These are phyloP conservation scores for Calvadosia cruxmelitensis DNA, from an alignment of 30 jellyfish, hydroid and myxozoan species.

Conservation along the genomic window DNA sequence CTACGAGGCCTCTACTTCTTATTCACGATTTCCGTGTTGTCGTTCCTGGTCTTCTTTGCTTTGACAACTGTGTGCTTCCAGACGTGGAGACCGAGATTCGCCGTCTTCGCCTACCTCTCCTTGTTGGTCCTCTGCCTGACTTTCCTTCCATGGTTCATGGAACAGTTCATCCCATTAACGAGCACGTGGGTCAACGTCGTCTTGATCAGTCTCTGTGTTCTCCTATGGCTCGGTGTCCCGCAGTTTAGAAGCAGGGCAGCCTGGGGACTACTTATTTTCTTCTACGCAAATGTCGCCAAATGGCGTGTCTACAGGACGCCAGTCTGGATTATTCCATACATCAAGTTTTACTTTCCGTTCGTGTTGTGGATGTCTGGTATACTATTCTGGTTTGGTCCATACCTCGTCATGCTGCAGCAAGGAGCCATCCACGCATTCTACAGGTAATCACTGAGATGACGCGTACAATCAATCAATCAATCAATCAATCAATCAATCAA, in stretches of 20 bases:
- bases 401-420: conserved; percentile 35
- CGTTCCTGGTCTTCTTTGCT: conserved; percentile 11
- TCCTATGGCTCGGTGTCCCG: conserved; percentile 74
- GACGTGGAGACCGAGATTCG: conserved; percentile 9
- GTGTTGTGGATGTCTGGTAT: conserved; percentile 39
- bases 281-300: conserved; percentile 30
- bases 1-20: conserved; percentile 1
- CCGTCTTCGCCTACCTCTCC: conserved; percentile 2
- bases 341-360: conserved; percentile 3
- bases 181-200: conserved; percentile 41
- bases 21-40: conserved; percentile 10
- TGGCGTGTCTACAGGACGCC: conserved; percentile 39
- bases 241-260: conserved; percentile 50
- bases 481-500: too few species aligned
- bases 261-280: conserved; percentile 43
- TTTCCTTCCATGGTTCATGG: conserved; percentile 63
- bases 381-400: conserved; percentile 39
- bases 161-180: conserved; percentile 18
- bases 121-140: conserved; percentile 22
- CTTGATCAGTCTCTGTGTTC: conserved; percentile 16
- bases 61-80: background rate
- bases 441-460: conserved; percentile 28
- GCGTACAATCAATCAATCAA: too few species aligned
- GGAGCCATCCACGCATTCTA: conserved; percentile 48
- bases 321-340: conserved; percentile 17